Base-by-base conservation (phyloP, 2,113 vertebrate species). In the Sander vitreus region DNA sequence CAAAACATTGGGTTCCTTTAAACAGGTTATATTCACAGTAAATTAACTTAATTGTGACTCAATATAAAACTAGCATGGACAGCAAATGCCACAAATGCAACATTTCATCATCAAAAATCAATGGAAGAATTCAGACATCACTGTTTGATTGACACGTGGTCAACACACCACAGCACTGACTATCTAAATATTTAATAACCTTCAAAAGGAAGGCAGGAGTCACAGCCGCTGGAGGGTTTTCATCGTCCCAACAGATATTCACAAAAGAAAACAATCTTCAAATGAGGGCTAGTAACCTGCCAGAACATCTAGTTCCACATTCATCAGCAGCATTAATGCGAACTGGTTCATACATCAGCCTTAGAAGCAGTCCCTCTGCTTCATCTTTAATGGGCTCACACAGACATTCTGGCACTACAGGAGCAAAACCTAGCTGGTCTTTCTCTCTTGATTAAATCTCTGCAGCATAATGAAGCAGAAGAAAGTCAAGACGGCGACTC, bases 381-480 rank as follows among this genome's bases (percentile, higher is more conserved):
- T 76, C 88, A 78, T 83, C 80, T 82, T 89, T 85, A 85, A 85
- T 83, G 54, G 75, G 71, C 67, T 84, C 76, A 57, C 84, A 59
- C 74, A 85, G 84, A 80, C 83, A 45, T 65, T 84, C 85, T 68
- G 79, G 54, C 80, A 43, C 79, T 59, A 68, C 81, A 59, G 25
- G 55, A 88, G 74, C 54, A n/a, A 64, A 78, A 21, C 76, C 64
- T 66, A 66, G 30, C 80, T 3, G 19, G 14, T 19, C 58, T 78
- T 21, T 73, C 76, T 78, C 54, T 30, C 60, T 19, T 81, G 76
- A 88, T 87, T 74, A 79, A 64, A 85, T 81, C n/a, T 63, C 86
- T 85, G 85, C 85, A 89, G 85, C 82, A 80, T 78, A 85, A 84
- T 81, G 74, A 91, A 85, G 78, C 63, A 59, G 53, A 70, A 51